Evolutionary conservation across 2,888 invertebrate species (phyloP).

Genomic region (Exocentrus adspersus): DNA sequence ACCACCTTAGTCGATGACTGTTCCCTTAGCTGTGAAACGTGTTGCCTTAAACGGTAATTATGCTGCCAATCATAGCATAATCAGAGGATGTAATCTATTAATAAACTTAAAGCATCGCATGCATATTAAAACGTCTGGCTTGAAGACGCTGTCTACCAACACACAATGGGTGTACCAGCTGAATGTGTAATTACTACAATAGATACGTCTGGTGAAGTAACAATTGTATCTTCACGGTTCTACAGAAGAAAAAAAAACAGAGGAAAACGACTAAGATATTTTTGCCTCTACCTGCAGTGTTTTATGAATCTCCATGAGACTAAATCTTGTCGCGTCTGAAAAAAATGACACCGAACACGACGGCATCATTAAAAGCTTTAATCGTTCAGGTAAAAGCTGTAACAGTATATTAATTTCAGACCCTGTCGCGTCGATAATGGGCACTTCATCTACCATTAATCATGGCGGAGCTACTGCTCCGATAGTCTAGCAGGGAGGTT

Average conservation of each 20-base stretch:
- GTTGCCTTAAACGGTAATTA: constrained; percentile 41
- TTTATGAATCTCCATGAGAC: too few species aligned
- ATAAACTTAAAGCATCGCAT: constrained; percentile 43
- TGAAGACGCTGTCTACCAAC: constrained; percentile 20
- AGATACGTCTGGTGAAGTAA: constrained; percentile 16
- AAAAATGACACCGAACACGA: constrained; percentile 1
- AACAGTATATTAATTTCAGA: constrained; percentile 36
- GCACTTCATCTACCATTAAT: constrained; percentile 33
- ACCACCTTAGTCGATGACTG: background rate
- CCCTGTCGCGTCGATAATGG: constrained; percentile 37
- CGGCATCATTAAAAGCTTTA: background rate
- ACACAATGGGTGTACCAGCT: constrained; percentile 18
- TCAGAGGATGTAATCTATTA: constrained; percentile 46
- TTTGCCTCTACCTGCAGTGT: too few species aligned
- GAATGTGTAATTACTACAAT: constrained; percentile 26
- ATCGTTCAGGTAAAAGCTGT: constrained; percentile 27
- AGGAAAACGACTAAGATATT: too few species aligned
- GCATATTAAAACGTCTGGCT: constrained; percentile 41
- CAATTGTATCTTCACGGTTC: constrained; percentile 4
- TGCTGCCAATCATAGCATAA: constrained; percentile 46
- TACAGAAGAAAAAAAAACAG: too few species aligned
- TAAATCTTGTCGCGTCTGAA: background rate
- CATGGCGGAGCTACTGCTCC: constrained; percentile 17
- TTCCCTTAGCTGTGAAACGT: constrained; percentile 5
- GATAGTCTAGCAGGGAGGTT: constrained; percentile 15